Evolutionary conservation across 2,888 invertebrate species (phyloP).

Genomic region (Orchesella flavescens): DNA sequence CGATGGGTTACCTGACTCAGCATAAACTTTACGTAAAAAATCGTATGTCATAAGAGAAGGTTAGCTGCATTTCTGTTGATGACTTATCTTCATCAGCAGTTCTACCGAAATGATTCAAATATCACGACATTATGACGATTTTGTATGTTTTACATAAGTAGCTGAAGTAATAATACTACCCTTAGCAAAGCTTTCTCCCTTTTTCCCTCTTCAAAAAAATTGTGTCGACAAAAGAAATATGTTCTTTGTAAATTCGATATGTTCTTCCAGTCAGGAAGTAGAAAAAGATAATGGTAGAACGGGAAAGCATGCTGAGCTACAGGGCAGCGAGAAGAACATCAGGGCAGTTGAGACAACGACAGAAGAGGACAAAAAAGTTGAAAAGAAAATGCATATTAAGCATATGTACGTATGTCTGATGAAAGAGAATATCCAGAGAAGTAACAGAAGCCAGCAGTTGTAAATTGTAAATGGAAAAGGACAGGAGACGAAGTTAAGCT

Average conservation of each 20-base stretch:
- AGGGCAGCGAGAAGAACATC: conserved; percentile 7
- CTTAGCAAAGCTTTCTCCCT: not conserved
- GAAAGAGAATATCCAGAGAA: not conserved
- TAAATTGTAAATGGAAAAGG: not conserved
- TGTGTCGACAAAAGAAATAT: not conserved
- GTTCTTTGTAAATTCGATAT: too few relatives aligned
- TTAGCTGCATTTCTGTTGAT: not conserved
- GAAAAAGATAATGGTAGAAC: conserved; percentile 26
- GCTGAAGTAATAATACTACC: too few relatives aligned
- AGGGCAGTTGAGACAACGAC: conserved; percentile 10
- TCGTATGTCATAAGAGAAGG: conserved; percentile 9
- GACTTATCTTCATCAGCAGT: not conserved
- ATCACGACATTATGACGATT: too few relatives aligned
- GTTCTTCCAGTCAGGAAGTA: not conserved
- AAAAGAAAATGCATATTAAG: too few relatives aligned
- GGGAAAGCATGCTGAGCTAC: conserved; percentile 43
- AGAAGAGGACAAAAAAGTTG: conserved; percentile 23
- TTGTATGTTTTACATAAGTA: too few relatives aligned
- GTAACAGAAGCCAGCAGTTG: conserved; percentile 11
- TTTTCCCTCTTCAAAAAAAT: not conserved
- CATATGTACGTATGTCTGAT: not conserved
- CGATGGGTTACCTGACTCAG: conserved; percentile 58
- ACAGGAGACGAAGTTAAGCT: not conserved
- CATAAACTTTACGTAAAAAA: conserved; percentile 30
- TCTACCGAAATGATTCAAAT: too few relatives aligned